Percentiles rank a stretch among this genome's conserved stretches.
phyloP scores from a whole-genome alignment of 2,797 vertebrate genomes.

The Scolopax bukidnonensis region DNA sequence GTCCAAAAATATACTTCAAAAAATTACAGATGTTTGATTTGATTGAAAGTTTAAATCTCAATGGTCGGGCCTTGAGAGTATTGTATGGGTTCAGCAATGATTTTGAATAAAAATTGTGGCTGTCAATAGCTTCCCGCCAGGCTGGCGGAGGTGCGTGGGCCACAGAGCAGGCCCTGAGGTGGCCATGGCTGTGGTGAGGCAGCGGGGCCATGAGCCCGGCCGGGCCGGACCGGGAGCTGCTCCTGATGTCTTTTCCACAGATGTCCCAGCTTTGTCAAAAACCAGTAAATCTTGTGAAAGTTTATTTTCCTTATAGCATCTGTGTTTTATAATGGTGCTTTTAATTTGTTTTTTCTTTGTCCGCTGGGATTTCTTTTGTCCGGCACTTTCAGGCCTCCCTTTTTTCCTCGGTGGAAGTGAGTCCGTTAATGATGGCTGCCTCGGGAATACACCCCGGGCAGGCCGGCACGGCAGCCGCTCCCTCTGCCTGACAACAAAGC shows the following conservation, averaged over 20 bases:
- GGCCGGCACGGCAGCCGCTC: constrained; percentile 70
- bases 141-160: constrained; percentile 60
- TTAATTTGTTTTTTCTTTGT: constrained; percentile 97
- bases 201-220: constrained; percentile 15
- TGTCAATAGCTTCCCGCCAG: background rate
- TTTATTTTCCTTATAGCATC: constrained; percentile 98
- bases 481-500: constrained; percentile 71
- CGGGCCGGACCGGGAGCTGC: constrained; percentile 74
- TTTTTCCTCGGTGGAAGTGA: constrained; percentile 83
- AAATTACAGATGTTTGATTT: background rate
- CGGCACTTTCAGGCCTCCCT: constrained; percentile 80
- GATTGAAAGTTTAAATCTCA: background rate
- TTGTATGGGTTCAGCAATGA: background rate
- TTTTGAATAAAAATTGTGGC: background rate
- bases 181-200: background rate
- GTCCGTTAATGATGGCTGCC: constrained; percentile 86
- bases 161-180: background rate
- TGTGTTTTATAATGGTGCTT: constrained; percentile 96
- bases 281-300: constrained; percentile 91
- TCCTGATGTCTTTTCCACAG: constrained; percentile 94
- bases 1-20: background rate
- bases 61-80: background rate
- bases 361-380: constrained; percentile 91
- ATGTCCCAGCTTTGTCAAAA: constrained; percentile 86
- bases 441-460: constrained; percentile 81